Conservation (phyloP, 2,888 invertebrate genomes). For the Agapetus fuscipes region DNA sequence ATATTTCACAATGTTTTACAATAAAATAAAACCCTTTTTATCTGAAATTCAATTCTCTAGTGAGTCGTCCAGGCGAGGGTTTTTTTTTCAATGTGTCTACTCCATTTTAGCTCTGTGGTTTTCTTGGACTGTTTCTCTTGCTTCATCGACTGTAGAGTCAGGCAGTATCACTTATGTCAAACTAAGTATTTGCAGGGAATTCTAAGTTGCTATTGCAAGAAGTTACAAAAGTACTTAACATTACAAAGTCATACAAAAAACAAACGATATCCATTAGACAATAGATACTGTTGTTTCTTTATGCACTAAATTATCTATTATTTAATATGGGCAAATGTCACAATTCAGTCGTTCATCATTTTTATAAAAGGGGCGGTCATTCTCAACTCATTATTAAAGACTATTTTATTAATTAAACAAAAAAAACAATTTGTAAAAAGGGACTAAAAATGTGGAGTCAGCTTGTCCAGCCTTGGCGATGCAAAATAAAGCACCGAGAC, state of each 20-base stretch:
- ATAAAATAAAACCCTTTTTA: too few species aligned
- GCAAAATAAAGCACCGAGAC: too few species aligned
- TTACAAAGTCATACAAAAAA: constrained; percentile 4
- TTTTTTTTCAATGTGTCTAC: too few species aligned
- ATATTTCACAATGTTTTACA: too few species aligned
- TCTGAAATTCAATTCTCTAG: too few species aligned
- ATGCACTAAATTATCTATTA: constrained; percentile 9
- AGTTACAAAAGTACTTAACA: background rate
- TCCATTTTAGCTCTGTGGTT: too few species aligned
- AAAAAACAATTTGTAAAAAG: constrained; percentile 15
- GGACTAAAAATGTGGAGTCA: constrained; percentile 15
- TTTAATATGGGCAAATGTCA: constrained; percentile 12
- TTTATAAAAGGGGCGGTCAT: constrained; percentile 12
- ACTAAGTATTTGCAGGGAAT: background rate
- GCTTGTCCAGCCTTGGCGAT: constrained; percentile 7
- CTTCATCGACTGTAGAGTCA: constrained; percentile 17
- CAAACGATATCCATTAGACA: constrained; percentile 7
- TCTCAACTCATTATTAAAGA: constrained; percentile 9
- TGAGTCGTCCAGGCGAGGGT: too few species aligned
- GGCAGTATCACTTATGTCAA: constrained; percentile 12
- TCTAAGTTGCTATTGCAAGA: background rate
- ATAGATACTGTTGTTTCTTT: too few species aligned
- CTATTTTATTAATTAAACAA: constrained; percentile 8
- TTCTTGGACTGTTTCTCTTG: too few species aligned
- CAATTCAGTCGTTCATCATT: constrained; percentile 12